Evolutionary conservation across 2,797 vertebrate species (phyloP), one percentile per base, ranked within the genome.

Genomic region (Paedocypris micromegethes): DNA sequence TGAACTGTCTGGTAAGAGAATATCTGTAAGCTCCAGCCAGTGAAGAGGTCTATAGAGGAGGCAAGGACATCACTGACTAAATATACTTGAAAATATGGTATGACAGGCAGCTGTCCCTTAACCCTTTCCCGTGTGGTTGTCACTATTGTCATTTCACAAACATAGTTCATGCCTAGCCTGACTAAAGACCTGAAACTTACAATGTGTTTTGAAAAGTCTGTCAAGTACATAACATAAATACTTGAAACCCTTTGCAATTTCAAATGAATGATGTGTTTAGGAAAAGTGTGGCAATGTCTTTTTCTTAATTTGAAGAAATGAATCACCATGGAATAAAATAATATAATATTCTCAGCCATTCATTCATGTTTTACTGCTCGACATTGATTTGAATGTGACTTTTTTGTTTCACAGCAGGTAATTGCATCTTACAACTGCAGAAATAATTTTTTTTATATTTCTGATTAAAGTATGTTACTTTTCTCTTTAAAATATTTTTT

Each of bases 31-130:
- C 57, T 64, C 23, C 62, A 47, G 51, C 60, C 53, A 64, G 41
- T 58, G 58, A 58, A 64, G 61, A 49, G 56, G 62, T 52, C 43
- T 43, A 44, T 60, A 70, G 41, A 66, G 40, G 60, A 59, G 41
- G 53, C 70, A 64, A 64, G 70, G 74, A 57, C 71, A 72, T 60
- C 40, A 39, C 38, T 56, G 48, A 59, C 58, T 75, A 75, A 74
- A 78, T 72, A 78, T 77, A 77, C 56, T 23, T 46, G 38, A 37
- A 48, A 47, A 23, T 60, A 66, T 66, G 42, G 60, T 45, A 54
- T 67, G 54, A 47, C 2, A 5, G 37, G 58, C 48, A 60, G 57
- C 63, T 48, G 48, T 49, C 54, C 55, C 44, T 66, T 71, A 65
- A 70, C 50, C 42, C 39, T 59, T 70, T 58, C 64, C 52, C 66